A percentile compares a stretch with the other conserved stretches of the same genome.
Evolutionary conservation across 2,113 vertebrate genomes (phyloP).

Genomic region (Thryonomys swinderianus): DNA sequence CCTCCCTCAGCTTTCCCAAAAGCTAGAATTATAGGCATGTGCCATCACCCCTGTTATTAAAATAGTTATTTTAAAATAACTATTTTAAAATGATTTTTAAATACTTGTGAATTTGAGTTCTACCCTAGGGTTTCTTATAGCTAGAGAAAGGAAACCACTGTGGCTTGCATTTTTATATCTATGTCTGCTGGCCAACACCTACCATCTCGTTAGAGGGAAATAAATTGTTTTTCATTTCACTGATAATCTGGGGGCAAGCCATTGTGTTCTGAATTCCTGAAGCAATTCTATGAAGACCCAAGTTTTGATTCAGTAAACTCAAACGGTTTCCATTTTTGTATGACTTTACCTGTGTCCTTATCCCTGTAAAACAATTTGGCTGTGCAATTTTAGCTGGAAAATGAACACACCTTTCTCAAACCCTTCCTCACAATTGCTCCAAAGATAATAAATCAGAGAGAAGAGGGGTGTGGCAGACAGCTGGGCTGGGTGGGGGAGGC

Average conservation of each 20-base stretch:
- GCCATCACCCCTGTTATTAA: background rate
- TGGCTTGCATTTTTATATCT: background rate
- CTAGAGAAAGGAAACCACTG: background rate
- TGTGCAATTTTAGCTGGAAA: background rate
- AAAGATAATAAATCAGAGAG: background rate
- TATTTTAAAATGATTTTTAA: slow-evolving; percentile 31
- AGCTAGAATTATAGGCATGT: background rate
- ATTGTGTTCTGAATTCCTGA: slow-evolving; percentile 11
- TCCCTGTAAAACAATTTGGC: background rate
- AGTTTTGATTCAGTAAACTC: background rate
- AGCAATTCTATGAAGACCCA: slow-evolving; percentile 16
- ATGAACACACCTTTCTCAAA: background rate
- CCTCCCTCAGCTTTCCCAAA: background rate
- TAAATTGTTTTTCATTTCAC: background rate
- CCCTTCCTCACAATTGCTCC: background rate
- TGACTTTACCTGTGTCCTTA: background rate
- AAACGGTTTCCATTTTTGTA: background rate
- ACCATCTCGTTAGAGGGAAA: background rate
- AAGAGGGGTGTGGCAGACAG: background rate
- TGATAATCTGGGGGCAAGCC: background rate
- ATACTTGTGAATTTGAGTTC: background rate
- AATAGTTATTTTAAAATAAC: no score
- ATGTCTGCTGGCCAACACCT: background rate
- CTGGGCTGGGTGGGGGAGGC: background rate
- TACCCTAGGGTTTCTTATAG: background rate